These are phyloP conservation scores for Cryptocheilus praepositus DNA, from an alignment of 2,888 invertebrate genomes.

Conservation along the genomic window DNA sequence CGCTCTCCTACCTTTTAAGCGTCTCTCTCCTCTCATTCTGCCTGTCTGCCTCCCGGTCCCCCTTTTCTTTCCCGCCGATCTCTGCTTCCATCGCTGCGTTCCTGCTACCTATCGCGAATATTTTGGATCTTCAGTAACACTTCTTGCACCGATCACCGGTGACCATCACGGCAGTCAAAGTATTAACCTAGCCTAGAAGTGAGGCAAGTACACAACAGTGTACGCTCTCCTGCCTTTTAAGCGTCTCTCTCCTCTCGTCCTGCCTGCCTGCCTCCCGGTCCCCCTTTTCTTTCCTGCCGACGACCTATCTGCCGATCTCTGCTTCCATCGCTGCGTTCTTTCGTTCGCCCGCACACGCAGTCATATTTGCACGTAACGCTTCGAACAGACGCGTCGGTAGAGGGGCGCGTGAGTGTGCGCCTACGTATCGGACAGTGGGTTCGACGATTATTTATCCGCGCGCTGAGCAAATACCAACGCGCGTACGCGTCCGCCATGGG, in stretches of 20 bases:
- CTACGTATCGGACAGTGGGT: neutral
- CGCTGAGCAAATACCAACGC: slow-evolving; percentile 40
- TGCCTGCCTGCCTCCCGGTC: too few species aligned
- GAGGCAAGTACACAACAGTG: slow-evolving; percentile 38
- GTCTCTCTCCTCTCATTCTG: too few species aligned
- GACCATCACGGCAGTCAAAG: too few species aligned
- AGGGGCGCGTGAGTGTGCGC: neutral
- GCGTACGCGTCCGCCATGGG: slow-evolving; percentile 61
- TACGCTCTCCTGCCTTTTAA: slow-evolving; percentile 8
- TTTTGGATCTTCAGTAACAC: too few species aligned
- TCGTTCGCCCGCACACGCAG: too few species aligned
- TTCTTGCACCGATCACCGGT: too few species aligned
- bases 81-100: slow-evolving; percentile 37
- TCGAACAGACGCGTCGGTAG: neutral
- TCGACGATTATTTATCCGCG: slow-evolving; percentile 46
- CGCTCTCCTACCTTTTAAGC: too few species aligned
- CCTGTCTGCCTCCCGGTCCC: too few species aligned
- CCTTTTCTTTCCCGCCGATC: too few species aligned
- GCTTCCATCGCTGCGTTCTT: too few species aligned
- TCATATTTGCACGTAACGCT: slow-evolving; percentile 21
- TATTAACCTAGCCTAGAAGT: slow-evolving; percentile 28
- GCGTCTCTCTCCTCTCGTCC: slow-evolving; percentile 22
- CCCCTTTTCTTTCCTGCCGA: too few species aligned
- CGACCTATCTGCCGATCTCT: neutral
- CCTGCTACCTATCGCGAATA: too few species aligned